phyloP scores from a whole-genome alignment of 2,797 vertebrate genomes.

The Odontamblyopus lacepedii region DNA sequence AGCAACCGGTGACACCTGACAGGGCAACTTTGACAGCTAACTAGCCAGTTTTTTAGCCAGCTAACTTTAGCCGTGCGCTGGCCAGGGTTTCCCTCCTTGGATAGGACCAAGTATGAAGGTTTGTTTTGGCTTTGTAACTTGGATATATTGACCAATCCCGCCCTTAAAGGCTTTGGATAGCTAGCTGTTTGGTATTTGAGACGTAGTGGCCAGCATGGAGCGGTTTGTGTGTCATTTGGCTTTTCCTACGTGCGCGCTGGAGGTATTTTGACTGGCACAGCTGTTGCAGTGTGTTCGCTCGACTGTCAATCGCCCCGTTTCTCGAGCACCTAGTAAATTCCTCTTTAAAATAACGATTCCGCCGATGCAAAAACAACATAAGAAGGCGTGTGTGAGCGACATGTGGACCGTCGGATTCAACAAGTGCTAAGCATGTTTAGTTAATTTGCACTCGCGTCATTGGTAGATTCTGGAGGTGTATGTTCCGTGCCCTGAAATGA shows the following conservation, averaged over 20 bases:
- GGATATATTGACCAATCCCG: slow-evolving; percentile 45
- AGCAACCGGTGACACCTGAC: slow-evolving; percentile 77
- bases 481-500: slow-evolving; percentile 40
- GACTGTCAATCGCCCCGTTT: slow-evolving; percentile 66
- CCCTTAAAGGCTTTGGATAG: slow-evolving; percentile 61
- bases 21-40: slow-evolving; percentile 79
- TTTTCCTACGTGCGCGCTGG: slow-evolving; percentile 58
- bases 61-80: slow-evolving; percentile 64
- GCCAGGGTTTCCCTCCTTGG: slow-evolving; percentile 35
- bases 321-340: slow-evolving; percentile 48
- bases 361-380: slow-evolving; percentile 18
- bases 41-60: slow-evolving; percentile 65
- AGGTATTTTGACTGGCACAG: slow-evolving; percentile 72
- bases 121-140: slow-evolving; percentile 26
- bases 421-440: slow-evolving; percentile 67
- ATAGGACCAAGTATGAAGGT: slow-evolving; percentile 31
- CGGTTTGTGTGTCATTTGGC: slow-evolving; percentile 52
- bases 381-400: slow-evolving; percentile 33
- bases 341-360: slow-evolving; percentile 28
- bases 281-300: slow-evolving; percentile 73
- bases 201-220: slow-evolving; percentile 59
- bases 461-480: background rate
- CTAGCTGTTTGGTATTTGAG: slow-evolving; percentile 69
- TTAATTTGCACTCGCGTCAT: slow-evolving; percentile 23
- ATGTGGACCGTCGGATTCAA: slow-evolving; percentile 60